Base-by-base conservation (phyloP, 64 coral and sea anemone genomes). In the Montipora cactus region DNA sequence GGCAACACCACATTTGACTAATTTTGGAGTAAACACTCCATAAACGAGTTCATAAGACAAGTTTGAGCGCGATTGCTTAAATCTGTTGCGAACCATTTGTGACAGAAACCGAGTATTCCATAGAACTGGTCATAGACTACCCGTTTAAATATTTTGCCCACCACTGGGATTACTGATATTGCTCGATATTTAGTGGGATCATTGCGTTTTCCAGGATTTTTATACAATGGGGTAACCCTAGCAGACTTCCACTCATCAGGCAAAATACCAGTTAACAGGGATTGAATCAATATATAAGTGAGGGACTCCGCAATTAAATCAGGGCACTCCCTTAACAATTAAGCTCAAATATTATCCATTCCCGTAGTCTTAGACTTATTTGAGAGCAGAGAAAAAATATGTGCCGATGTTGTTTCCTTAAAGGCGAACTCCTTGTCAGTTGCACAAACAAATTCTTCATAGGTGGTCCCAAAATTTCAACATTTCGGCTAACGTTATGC, bases 311-410 rank as follows among this genome's bases (percentile, higher is more conserved):
- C 22, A 23, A 23, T 23, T 23, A 23, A 23, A 23, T 23, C 22
- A 23, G 22, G 22, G 22, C 22, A 23, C 22, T 81, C 79, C 80
- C 79, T 83, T 79, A 90, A 74, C 67, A 87, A 74, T 74, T 87
- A 50, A 74, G 84, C 67, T 72, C 37, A 87, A 74, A 88, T 90
- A 2, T 90, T 90, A 77, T 90, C 88, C 22, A 23, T 23, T 23
- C 22, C 22, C 22, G 22, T 82, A 53, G 78, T 74, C 79, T 72
- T 67, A 67, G 8, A 67, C 8, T 13, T 7, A 13, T 67, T 67
- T 67, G 62, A 67, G 18, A 67, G 62, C 11, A 67, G 11, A 67
- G 15, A 23, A 23, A 23, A 23, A 23, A 23, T 23, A 23, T 23
- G 22, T 23, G 22, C 22, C 22, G 22, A 23, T 15, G 62, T 67